Evolutionary conservation across 2,797 vertebrate genomes (phyloP).

Genomic region (Pterois miles): DNA sequence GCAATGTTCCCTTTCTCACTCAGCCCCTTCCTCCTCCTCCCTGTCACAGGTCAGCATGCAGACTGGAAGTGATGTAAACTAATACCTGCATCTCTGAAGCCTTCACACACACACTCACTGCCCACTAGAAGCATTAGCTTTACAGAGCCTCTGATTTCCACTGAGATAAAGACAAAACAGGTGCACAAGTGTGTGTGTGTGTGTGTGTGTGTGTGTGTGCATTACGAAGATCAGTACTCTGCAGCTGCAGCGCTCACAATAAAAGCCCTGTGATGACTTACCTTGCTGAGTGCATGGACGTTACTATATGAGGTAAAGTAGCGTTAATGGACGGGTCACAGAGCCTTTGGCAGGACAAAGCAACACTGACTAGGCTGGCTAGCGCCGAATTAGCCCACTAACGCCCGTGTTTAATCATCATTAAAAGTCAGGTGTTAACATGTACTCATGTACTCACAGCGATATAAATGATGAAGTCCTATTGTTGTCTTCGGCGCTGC

Average conservation of each 20-base stretch:
- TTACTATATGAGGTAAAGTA: slow-evolving; percentile 8
- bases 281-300: slow-evolving; percentile 10
- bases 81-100: slow-evolving; percentile 49
- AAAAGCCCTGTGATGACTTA: slow-evolving; percentile 22
- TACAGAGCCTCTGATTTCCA: slow-evolving; percentile 27
- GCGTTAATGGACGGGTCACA: background rate
- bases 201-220: too few relatives aligned
- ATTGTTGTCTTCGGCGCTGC: slow-evolving; percentile 37
- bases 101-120: background rate
- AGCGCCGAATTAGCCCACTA: background rate
- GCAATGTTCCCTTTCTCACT: slow-evolving; percentile 61
- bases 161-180: slow-evolving; percentile 16
- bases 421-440: slow-evolving; percentile 23
- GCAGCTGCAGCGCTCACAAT: slow-evolving; percentile 36
- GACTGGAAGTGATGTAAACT: slow-evolving; percentile 65
- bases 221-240: slow-evolving; percentile 13
- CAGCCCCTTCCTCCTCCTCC: background rate
- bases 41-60: slow-evolving; percentile 55
- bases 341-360: slow-evolving; percentile 55
- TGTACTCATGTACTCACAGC: slow-evolving; percentile 65
- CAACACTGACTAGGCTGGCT: slow-evolving; percentile 12
- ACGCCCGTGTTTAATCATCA: background rate
- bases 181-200: too few relatives aligned
- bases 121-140: slow-evolving; percentile 16
- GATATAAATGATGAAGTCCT: slow-evolving; percentile 51